phyloP scores from a whole-genome alignment of 2,113 vertebrate species.

The Paradoxurus hermaphroditus region DNA sequence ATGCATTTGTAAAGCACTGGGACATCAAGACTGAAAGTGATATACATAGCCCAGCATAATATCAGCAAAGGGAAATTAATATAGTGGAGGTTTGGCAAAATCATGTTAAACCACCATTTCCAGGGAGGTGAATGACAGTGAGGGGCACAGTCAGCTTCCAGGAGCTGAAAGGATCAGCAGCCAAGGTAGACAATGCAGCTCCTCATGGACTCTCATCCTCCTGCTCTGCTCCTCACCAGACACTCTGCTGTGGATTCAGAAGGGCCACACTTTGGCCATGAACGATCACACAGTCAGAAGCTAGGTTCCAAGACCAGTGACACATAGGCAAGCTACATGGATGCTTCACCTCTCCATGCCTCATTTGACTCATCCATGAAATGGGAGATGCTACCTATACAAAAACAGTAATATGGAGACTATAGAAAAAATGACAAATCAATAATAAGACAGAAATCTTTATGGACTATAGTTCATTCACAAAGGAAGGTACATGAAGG shows the following conservation, averaged over 20 bases:
- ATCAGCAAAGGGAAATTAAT: not conserved
- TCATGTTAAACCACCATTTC: not conserved
- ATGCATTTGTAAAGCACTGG: not conserved
- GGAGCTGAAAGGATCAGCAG: not conserved
- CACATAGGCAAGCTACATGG: not conserved
- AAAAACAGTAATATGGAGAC: not conserved
- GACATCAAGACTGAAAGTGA: not conserved
- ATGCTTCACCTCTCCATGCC: not conserved
- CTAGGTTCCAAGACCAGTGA: not conserved
- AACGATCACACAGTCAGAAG: not conserved
- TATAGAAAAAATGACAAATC: not conserved
- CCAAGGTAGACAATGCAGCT: not conserved
- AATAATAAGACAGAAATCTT: not conserved
- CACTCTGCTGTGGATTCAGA: not conserved
- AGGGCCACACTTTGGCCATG: not conserved
- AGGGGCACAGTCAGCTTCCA: not conserved
- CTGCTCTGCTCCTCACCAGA: not conserved
- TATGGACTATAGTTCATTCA: not conserved
- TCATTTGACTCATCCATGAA: not conserved
- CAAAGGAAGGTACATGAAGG: not conserved
- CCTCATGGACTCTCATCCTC: accelerated
- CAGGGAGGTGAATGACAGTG: too few species aligned
- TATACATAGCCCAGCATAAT: not conserved
- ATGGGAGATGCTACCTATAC: not conserved
- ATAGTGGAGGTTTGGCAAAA: not conserved